Conservation (phyloP, 2,888 invertebrate genomes). For the Entomobrya proxima region DNA sequence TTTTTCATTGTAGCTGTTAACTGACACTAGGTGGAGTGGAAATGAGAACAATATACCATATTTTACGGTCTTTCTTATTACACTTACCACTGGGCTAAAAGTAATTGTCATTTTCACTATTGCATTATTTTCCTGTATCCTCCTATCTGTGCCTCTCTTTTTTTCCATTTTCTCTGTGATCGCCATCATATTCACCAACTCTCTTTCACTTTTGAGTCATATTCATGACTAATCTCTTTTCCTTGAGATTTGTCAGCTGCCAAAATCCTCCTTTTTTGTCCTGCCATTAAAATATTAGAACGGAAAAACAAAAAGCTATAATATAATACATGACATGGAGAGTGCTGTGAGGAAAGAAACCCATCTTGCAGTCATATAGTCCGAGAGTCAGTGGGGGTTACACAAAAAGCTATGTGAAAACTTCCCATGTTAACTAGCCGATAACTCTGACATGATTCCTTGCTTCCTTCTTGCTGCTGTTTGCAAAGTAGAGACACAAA, state of each 20-base stretch:
- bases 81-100: not conserved
- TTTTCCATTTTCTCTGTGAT: not conserved
- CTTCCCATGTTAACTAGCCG: not conserved
- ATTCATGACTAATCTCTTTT: slow-evolving; percentile 23
- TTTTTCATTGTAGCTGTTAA: no score
- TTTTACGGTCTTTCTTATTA: not conserved
- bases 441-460: not conserved
- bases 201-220: no score
- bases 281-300: not conserved
- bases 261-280: not conserved
- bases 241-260: slow-evolving; percentile 45
- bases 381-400: no score
- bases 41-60: not conserved
- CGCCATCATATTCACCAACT: no score
- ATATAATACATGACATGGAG: not conserved
- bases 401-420: no score
- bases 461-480: no score
- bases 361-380: no score
- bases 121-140: not conserved
- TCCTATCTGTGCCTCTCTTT: not conserved
- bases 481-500: not conserved
- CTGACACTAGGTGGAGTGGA: no score
- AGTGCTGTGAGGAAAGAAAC: no score
- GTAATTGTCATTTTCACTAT: not conserved
- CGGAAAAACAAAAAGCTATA: not conserved